Percentiles rank a stretch among this genome's conserved stretches.
These are phyloP conservation scores for Melanophora roralis DNA, from an alignment of 2,888 invertebrate species.

Conservation along the genomic window DNA sequence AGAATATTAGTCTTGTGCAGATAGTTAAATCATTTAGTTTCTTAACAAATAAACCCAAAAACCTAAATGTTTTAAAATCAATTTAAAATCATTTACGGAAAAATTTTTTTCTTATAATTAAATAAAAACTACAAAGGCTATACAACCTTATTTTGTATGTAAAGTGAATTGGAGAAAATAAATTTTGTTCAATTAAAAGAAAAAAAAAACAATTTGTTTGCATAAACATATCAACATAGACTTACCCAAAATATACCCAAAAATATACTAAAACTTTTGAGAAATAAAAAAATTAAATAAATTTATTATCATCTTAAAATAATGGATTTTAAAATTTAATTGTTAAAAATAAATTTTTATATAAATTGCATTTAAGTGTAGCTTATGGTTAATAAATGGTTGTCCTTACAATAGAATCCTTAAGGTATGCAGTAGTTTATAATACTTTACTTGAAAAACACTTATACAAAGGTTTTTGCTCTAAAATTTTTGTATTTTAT, in stretches of 20 bases:
- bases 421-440: conserved; percentile 26
- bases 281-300: neutral
- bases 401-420: neutral
- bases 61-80: no score
- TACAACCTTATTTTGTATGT: no score
- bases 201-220: neutral
- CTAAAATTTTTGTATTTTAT: neutral
- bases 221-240: no score
- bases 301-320: neutral
- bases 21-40: no score
- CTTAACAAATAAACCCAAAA: no score
- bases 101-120: no score
- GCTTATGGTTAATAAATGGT: neutral
- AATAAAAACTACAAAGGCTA: neutral
- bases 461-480: neutral
- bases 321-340: neutral
- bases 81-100: no score
- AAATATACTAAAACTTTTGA: conserved; percentile 10
- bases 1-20: no score
- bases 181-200: neutral
- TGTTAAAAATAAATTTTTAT: neutral
- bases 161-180: neutral
- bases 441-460: neutral
- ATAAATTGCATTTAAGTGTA: conserved; percentile 22
- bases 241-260: neutral